Evolutionary conservation across 2,888 invertebrate genomes (phyloP), one percentile per base, ranked within the genome.

Genomic region (Cybosia mesomella): DNA sequence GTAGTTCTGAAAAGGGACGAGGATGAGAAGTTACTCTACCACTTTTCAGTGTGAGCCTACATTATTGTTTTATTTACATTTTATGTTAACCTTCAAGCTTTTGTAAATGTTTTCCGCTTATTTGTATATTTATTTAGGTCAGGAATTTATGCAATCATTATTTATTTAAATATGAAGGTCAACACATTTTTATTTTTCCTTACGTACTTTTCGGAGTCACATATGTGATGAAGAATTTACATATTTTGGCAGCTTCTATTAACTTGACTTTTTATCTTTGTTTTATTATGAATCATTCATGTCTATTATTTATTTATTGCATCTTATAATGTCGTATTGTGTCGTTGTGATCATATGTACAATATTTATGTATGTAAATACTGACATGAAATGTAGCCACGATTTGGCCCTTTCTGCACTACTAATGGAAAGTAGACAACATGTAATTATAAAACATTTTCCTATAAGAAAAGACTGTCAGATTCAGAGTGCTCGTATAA

Each of bases 21-120:
- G 87, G 92, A 92, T 83, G 94, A 94, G 92, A 94, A 93, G 89
- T 94, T 95, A 93, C 93, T 90, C 89, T 95, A 95, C 95, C 93
- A 94, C 94, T 95, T 95, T 95, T 92, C 95, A 94, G 94, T 95
- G 95, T 95, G 95, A 95, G 95, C 92, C 89, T 91, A 83, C 84
- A 83, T 90, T 83, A 83, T 85, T 83, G 77, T 90, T 89, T 89
- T 86, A 83, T 89, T 90, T 88, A 81, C 76, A 83, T 87, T 85
- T 73, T 55, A 69, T 62, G 77, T 77, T 72, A 74, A 76, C 69
- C 70, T 78, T 62, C 74, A 76, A 80, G 76, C 77, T 83, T 81
- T 82, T 84, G 83, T 83, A 77, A 75, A 73, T 85, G 75, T 78
- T 73, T 71, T 60, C 66, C 58, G 79, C 73, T 74, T 73, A 57